A percentile compares a stretch with the other conserved stretches of the same genome.
Evolutionary conservation across 2,113 vertebrate genomes (phyloP).

Genomic region (Illadopsis cleaveri): DNA sequence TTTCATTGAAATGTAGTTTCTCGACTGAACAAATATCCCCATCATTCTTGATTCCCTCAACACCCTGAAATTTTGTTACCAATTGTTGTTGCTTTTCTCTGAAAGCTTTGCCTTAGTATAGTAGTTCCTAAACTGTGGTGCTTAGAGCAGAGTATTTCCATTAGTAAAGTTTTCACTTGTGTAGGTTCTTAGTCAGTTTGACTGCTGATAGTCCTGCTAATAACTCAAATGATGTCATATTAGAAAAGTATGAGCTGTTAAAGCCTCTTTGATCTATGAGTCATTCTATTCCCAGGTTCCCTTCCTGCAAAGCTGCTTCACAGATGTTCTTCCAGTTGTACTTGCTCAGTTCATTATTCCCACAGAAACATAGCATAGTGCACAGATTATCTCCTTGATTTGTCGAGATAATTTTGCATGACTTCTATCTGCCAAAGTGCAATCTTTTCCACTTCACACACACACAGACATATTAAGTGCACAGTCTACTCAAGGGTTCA

Average conservation of each 20-base stretch:
- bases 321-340: background rate
- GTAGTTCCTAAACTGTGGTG: background rate
- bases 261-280: background rate
- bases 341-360: background rate
- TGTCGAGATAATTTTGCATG: background rate
- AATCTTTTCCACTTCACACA: background rate
- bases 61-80: background rate
- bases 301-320: background rate
- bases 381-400: background rate
- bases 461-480: background rate
- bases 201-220: background rate
- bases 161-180: background rate
- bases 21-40: background rate
- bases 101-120: background rate
- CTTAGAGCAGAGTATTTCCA: background rate
- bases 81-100: background rate
- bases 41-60: fast-evolving
- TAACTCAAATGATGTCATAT: background rate
- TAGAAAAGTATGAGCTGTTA: background rate
- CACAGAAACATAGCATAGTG: background rate
- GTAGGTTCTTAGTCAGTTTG: background rate
- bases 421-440: background rate
- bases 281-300: background rate
- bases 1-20: background rate
- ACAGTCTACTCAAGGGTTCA: background rate